Evolutionary conservation across 1,140 invertebrate species (phyloP), one percentile per base, ranked within the genome.

Genomic region (Drosophila quadrilineata): DNA sequence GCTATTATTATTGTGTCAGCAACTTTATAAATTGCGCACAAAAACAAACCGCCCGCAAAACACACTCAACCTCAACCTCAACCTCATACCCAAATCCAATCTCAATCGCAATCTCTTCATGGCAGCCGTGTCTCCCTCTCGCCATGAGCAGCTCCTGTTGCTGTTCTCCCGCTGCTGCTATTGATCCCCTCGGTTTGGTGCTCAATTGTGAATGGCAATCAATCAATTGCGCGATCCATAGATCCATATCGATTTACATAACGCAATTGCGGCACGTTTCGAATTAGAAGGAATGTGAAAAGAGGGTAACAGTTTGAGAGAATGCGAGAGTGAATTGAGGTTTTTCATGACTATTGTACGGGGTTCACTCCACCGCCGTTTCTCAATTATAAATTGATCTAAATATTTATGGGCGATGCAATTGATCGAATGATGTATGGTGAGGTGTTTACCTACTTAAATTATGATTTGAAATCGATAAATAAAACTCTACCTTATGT

Each of bases 11-110:
- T 80, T 80, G 60, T 75, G 75, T 75, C 75, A 80, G 75, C 75
- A 80, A 80, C 75, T 80, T 80, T 80, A 63, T 71, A 80, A 80
- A 80, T 80, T 80, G 75, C 75, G 75, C 66, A 79, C 65, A 80
- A 74, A 77, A 80, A 80, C 75, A 80, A 80, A 80, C 75, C 75
- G 75, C 75, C 75, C 75, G 75, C 75, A 76, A 76, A 76, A 45
- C 26, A 56, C 21, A n/a, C n/a, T n/a, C n/a, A n/a, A n/a, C n/a
- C n/a, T n/a, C n/a, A n/a, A n/a, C n/a, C n/a, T n/a, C n/a, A n/a
- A n/a, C n/a, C n/a, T n/a, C n/a, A n/a, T n/a, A n/a, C n/a, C n/a
- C n/a, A 16, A 53, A 48, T 14, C 14, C 36, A 5, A n/a, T 22
- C 16, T 22, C 6, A 1, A 41, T 22, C 6, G 8, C 38, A 16